Conservation (phyloP, 2,888 invertebrate genomes). For the Macrosiphum euphorbiae region DNA sequence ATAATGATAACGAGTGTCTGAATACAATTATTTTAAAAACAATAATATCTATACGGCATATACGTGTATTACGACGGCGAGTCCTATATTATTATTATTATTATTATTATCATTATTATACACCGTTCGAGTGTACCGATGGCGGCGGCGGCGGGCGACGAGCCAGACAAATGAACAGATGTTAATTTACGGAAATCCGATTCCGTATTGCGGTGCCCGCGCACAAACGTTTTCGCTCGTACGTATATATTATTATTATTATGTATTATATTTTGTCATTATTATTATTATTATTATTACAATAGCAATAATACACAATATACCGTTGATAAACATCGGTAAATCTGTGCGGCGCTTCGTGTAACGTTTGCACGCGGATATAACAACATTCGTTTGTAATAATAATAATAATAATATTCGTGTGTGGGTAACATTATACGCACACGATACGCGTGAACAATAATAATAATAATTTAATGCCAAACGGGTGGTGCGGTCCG, state of each 20-base stretch:
- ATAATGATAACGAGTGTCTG: neutral
- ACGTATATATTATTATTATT: neutral
- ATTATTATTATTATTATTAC: neutral
- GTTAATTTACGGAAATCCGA: constrained; percentile 12
- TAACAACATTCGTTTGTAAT: neutral
- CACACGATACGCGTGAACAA: neutral
- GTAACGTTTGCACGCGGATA: neutral
- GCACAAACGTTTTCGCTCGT: neutral
- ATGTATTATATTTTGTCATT: neutral
- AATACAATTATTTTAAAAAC: neutral
- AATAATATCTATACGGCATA: neutral
- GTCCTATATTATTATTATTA: neutral
- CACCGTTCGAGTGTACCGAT: neutral
- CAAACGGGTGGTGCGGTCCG: neutral
- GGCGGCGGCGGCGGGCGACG: neutral
- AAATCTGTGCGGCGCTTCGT: neutral
- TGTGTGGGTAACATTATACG: neutral
- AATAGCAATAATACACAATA: neutral
- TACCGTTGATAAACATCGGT: neutral
- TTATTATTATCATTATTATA: neutral
- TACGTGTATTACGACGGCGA: neutral
- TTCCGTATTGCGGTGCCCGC: neutral
- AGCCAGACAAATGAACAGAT: constrained; percentile 9
- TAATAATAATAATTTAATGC: neutral
- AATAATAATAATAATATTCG: neutral